Percentiles rank a stretch among this genome's conserved stretches.
phyloP scores from a whole-genome alignment of 2,113 vertebrate species.

The Leptodactylus fuscus region DNA sequence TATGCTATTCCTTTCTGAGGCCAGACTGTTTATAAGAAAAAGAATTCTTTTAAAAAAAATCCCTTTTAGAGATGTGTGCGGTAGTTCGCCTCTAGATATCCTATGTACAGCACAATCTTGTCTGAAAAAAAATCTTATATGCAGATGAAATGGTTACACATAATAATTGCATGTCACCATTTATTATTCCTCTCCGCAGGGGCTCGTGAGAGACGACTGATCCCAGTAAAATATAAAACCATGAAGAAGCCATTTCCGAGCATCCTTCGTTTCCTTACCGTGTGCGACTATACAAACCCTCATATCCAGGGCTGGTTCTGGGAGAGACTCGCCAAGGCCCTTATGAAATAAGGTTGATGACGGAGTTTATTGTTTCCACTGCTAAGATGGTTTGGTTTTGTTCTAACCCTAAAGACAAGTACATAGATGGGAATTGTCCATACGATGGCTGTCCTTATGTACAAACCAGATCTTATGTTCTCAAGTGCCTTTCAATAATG shows the following conservation, averaged over 20 bases:
- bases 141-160: too few relatives aligned
- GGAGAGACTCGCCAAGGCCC: slow-evolving; percentile 87
- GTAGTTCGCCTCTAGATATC: too few relatives aligned
- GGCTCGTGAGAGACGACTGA: slow-evolving; percentile 87
- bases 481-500: too few relatives aligned
- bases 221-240: slow-evolving; percentile 90
- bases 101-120: too few relatives aligned
- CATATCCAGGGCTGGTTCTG: slow-evolving; percentile 95
- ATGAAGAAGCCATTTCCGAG: slow-evolving; percentile 93
- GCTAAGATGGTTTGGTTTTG: not conserved
- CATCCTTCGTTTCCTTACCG: slow-evolving; percentile 91
- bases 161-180: too few relatives aligned
- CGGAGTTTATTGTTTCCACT: not conserved
- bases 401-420: too few relatives aligned
- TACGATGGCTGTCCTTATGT: not conserved
- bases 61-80: too few relatives aligned
- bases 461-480: not conserved
- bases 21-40: too few relatives aligned
- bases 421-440: not conserved
- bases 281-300: slow-evolving; percentile 93
- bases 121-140: too few relatives aligned
- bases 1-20: too few relatives aligned
- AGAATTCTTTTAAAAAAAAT: too few relatives aligned
- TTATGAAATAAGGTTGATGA: slow-evolving; percentile 61
- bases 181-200: slow-evolving; percentile 70